Conservation (phyloP, 2,888 invertebrate species). For the Drosophila niveifrons region DNA sequence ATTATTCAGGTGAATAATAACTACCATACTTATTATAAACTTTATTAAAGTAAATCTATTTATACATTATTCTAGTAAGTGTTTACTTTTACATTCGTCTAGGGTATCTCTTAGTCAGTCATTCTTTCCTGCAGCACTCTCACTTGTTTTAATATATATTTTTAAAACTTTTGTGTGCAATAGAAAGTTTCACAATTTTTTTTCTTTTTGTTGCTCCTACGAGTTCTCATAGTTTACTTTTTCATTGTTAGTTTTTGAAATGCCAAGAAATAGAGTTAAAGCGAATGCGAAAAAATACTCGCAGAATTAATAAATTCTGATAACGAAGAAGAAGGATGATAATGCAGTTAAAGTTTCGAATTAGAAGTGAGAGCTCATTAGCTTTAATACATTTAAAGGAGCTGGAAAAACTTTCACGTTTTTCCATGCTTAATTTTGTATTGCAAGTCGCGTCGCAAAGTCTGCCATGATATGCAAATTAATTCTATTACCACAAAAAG, state of each 20-base stretch:
- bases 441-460: constrained; percentile 3
- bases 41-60: too few species aligned
- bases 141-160: constrained; percentile 29
- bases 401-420: constrained; percentile 2
- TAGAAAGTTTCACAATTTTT: constrained; percentile 17
- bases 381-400: neutral
- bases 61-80: too few species aligned
- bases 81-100: too few species aligned
- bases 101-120: neutral
- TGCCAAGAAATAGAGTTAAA: constrained; percentile 2
- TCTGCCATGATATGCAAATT: constrained; percentile 34
- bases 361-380: constrained; percentile 5
- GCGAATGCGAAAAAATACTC: constrained; percentile 19
- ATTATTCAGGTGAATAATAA: too few species aligned
- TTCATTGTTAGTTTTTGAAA: constrained; percentile 22
- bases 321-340: constrained; percentile 5
- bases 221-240: constrained; percentile 28
- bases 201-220: neutral
- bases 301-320: constrained; percentile 16
- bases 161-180: constrained; percentile 49
- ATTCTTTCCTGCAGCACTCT: neutral
- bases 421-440: neutral
- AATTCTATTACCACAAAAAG: constrained; percentile 9
- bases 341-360: constrained; percentile 3
- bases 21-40: too few species aligned